Percentiles rank a stretch among this genome's conserved stretches.
Conservation (phyloP, 2,888 invertebrate species). For the Stenchaetothrips biformis region DNA sequence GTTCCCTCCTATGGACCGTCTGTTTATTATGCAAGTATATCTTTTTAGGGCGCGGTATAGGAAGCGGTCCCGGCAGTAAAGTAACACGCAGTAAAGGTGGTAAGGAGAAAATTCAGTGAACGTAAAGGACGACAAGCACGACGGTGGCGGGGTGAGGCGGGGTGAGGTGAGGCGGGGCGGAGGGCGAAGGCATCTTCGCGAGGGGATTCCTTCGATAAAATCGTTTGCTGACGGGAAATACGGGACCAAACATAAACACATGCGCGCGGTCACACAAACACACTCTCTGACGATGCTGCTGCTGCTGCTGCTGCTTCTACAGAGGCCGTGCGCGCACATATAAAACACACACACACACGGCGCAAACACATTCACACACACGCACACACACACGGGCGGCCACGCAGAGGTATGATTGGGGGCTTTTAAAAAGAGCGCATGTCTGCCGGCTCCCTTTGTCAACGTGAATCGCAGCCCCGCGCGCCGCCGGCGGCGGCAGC, state of each 20-base stretch:
- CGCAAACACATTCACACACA: background rate
- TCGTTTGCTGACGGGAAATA: background rate
- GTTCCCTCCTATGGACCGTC: background rate
- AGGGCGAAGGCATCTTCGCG: background rate
- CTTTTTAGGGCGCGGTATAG: background rate
- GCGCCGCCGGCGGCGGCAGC: no score
- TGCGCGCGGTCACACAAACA: background rate
- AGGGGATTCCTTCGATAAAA: background rate
- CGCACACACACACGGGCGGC: background rate
- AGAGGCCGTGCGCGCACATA: no score
- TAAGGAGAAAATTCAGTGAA: background rate
- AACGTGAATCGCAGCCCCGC: background rate
- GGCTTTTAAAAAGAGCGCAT: background rate
- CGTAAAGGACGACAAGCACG: background rate
- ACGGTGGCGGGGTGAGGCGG: background rate
- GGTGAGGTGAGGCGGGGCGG: background rate
- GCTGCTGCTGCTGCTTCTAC: no score
- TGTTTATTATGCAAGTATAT: background rate
- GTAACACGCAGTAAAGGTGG: conserved; percentile 13
- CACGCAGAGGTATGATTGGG: background rate
- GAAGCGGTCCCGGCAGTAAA: background rate
- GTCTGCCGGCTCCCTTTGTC: background rate
- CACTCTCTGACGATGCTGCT: background rate
- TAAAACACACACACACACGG: background rate
- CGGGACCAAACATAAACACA: background rate